A percentile compares a stretch with the other conserved stretches of the same genome.
These are phyloP conservation scores for Hoplostethus mediterraneus DNA, from an alignment of 2,797 vertebrate genomes.

Conservation along the genomic window DNA sequence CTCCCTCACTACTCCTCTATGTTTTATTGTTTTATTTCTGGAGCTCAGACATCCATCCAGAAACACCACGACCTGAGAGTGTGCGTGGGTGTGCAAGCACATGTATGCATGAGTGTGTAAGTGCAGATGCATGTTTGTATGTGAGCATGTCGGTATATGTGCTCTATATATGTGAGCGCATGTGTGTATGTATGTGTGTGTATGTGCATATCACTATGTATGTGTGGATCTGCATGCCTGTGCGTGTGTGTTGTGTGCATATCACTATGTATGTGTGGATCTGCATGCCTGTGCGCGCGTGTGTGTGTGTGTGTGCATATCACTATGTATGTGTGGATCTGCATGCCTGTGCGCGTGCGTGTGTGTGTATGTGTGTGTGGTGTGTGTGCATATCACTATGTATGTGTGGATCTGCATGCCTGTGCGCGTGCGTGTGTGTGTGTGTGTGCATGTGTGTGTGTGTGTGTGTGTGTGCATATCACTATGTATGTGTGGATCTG, in stretches of 20 bases:
- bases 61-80: neutral
- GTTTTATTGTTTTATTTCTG: neutral
- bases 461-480: neutral
- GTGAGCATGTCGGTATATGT: neutral
- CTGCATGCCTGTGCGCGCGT: slow-evolving; percentile 6
- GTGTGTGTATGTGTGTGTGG: neutral
- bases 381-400: slow-evolving; percentile 11
- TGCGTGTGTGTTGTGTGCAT: slow-evolving; percentile 5
- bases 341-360: neutral
- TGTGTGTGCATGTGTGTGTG: neutral
- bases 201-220: slow-evolving; percentile 15
- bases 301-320: slow-evolving; percentile 49
- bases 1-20: too few relatives aligned
- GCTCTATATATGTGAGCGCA: slow-evolving; percentile 14
- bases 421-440: neutral
- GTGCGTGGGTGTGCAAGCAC: slow-evolving; percentile 1
- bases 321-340: neutral
- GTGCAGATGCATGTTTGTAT: neutral
- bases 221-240: neutral
- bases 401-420: neutral
- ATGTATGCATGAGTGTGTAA: too few relatives aligned
- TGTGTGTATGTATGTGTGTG: neutral
- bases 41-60: slow-evolving; percentile 34
- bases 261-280: neutral
- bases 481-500: too few relatives aligned